A percentile compares a stretch with the other conserved stretches of the same genome.
phyloP scores from a whole-genome alignment of 2,888 invertebrate species.

The Rhagium mordax region DNA sequence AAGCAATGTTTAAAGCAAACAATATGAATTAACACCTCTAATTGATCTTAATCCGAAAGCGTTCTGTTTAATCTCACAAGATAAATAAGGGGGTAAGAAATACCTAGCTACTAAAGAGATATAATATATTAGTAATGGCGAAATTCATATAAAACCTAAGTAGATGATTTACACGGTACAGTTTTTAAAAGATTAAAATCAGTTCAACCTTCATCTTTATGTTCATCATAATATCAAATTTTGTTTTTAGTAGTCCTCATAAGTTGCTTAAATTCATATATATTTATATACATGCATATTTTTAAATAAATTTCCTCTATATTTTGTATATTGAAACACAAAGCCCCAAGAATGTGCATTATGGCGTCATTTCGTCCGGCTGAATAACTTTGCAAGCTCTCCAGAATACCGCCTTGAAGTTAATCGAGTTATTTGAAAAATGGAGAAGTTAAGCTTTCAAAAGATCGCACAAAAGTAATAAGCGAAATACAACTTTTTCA shows the following conservation, averaged over 20 bases:
- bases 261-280: no score
- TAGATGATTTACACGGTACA: not conserved
- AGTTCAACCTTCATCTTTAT: no score
- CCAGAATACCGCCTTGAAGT: no score
- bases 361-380: no score
- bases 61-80: not conserved
- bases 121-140: not conserved
- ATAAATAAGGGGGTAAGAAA: not conserved
- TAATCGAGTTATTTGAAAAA: no score
- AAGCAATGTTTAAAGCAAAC: not conserved
- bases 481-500: no score
- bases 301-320: not conserved
- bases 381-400: no score
- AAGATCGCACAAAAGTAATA: no score
- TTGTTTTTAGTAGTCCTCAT: no score
- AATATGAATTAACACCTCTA: not conserved
- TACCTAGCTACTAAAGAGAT: not conserved
- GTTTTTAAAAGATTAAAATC: not conserved
- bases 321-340: slow-evolving; percentile 1
- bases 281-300: not conserved
- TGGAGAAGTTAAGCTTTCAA: no score
- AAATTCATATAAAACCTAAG: not conserved
- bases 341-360: no score
- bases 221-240: no score
- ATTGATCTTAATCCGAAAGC: not conserved